These are phyloP conservation scores for Neodiprion lecontei DNA, from an alignment of 1,140 invertebrate genomes.

Conservation along the genomic window DNA sequence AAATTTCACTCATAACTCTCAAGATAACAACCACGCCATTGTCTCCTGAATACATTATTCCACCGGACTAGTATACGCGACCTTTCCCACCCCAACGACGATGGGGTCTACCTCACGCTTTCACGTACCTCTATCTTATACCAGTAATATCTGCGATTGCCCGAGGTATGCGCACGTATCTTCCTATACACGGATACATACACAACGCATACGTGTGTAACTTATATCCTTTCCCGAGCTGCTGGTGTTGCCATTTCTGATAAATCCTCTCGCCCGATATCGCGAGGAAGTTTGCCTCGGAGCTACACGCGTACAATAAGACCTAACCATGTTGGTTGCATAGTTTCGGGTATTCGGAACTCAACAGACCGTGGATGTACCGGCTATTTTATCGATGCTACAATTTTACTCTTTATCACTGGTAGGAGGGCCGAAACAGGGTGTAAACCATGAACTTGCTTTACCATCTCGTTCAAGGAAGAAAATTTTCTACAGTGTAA, in stretches of 20 bases:
- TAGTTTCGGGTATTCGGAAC: too few relatives aligned
- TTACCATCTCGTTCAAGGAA: too few relatives aligned
- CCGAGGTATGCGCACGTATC: too few relatives aligned
- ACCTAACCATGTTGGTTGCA: too few relatives aligned
- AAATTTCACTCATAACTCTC: constrained; percentile 33
- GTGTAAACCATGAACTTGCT: not conserved
- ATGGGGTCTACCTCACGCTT: too few relatives aligned
- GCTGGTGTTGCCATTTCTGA: too few relatives aligned
- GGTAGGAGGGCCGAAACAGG: not conserved
- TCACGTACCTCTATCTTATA: not conserved
- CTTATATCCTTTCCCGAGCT: too few relatives aligned
- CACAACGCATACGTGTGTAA: too few relatives aligned
- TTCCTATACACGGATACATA: too few relatives aligned
- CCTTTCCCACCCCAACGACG: not conserved
- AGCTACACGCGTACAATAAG: too few relatives aligned
- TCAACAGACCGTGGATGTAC: not conserved
- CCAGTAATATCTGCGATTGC: not conserved
- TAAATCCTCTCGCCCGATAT: too few relatives aligned
- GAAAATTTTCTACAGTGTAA: not conserved
- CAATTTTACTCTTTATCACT: not conserved
- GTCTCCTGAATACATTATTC: constrained; percentile 35
- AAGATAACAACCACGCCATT: constrained; percentile 29
- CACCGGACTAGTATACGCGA: constrained; percentile 11
- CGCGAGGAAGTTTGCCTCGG: too few relatives aligned
- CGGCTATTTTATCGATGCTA: not conserved